Percentiles rank a stretch among this genome's conserved stretches.
These are phyloP conservation scores for Drosophila lutescens DNA, from an alignment of 2,888 invertebrate genomes.

Conservation along the genomic window DNA sequence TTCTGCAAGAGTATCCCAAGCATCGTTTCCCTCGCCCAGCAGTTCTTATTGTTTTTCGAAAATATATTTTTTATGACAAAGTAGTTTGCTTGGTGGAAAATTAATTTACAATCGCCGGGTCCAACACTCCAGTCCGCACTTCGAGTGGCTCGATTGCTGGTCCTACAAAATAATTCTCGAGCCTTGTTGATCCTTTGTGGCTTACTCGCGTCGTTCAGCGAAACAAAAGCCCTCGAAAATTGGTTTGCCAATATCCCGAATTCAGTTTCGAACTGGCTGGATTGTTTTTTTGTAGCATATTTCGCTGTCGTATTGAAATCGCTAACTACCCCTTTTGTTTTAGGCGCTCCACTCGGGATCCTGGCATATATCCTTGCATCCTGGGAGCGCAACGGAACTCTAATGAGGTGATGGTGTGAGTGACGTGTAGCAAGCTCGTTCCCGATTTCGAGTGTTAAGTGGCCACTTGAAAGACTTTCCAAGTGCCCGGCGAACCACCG, in stretches of 20 bases:
- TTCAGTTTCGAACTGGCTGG: slow-evolving; percentile 21
- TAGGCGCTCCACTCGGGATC: slow-evolving; percentile 34
- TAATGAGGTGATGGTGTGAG: slow-evolving; percentile 56
- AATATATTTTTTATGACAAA: slow-evolving; percentile 46
- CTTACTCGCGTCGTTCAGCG: slow-evolving; percentile 72
- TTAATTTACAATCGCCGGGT: slow-evolving; percentile 54
- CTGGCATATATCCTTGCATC: slow-evolving; percentile 61
- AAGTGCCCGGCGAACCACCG: slow-evolving; percentile 44
- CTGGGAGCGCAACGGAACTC: slow-evolving; percentile 60
- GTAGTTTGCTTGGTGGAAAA: slow-evolving; percentile 62
- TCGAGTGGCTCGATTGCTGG: slow-evolving; percentile 60
- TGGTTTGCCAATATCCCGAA: slow-evolving; percentile 69
- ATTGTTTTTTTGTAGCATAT: slow-evolving; percentile 18
- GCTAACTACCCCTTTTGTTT: slow-evolving; percentile 74
- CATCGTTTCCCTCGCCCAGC: neutral
- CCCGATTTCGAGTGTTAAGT: slow-evolving; percentile 64
- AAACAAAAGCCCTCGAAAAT: slow-evolving; percentile 79
- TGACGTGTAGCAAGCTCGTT: slow-evolving; percentile 36
- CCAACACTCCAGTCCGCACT: slow-evolving; percentile 23
- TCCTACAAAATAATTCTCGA: slow-evolving; percentile 73
- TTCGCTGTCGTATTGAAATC: slow-evolving; percentile 15
- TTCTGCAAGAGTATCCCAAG: slow-evolving; percentile 5
- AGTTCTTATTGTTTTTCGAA: neutral
- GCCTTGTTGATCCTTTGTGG: slow-evolving; percentile 80
- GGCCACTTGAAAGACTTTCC: slow-evolving; percentile 53